Percentiles rank a stretch among this genome's conserved stretches.
These are phyloP conservation scores for Diplazon laetatorius DNA, from an alignment of 2,888 invertebrate species.

Conservation along the genomic window DNA sequence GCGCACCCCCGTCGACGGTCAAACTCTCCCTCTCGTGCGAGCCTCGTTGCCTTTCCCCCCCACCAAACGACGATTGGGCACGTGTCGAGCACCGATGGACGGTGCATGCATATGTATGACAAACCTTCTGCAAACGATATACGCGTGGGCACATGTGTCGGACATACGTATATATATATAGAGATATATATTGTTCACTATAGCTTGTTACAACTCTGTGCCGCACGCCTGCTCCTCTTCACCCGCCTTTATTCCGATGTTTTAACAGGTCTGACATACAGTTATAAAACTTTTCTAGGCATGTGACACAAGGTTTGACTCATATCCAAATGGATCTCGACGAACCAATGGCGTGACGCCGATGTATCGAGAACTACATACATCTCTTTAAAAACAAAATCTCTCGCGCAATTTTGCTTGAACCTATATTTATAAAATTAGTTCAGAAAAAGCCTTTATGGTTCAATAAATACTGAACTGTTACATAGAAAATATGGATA, in stretches of 20 bases:
- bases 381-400: too few relatives aligned
- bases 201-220: constrained; percentile 63
- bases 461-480: too few relatives aligned
- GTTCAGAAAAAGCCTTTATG: too few relatives aligned
- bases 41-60: not conserved
- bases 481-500: too few relatives aligned
- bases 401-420: too few relatives aligned
- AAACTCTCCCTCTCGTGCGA: constrained; percentile 31
- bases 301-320: not conserved
- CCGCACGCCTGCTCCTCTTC: constrained; percentile 11
- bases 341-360: not conserved
- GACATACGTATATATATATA: too few relatives aligned
- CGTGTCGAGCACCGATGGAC: constrained; percentile 69
- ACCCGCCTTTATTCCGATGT: not conserved
- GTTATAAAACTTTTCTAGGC: not conserved
- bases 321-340: constrained; percentile 6
- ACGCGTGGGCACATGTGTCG: constrained; percentile 69
- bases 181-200: too few relatives aligned
- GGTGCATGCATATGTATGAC: constrained; percentile 10
- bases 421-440: too few relatives aligned
- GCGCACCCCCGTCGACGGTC: constrained; percentile 66
- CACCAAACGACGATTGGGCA: constrained; percentile 67
- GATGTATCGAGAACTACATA: too few relatives aligned
- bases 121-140: constrained; percentile 2
- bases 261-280: constrained; percentile 37